Conservation (phyloP, 1,140 invertebrate species). For the Periplaneta americana region DNA sequence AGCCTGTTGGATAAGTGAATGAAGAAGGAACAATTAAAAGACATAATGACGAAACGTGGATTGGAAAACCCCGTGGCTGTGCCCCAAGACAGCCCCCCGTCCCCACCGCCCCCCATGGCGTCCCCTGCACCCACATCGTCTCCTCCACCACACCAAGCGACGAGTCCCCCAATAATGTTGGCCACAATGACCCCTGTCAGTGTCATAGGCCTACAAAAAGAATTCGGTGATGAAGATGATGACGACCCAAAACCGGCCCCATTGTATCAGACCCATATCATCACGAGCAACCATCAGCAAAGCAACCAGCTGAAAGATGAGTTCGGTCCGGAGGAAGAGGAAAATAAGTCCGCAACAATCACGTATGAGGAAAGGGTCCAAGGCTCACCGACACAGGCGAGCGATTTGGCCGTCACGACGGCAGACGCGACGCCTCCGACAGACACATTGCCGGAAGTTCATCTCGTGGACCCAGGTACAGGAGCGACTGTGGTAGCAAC, state of each 20-base stretch:
- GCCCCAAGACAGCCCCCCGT: background rate
- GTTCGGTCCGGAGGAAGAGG: background rate
- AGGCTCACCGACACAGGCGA: background rate
- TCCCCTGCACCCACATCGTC: background rate
- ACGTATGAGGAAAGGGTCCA: background rate
- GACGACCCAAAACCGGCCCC: constrained; percentile 24
- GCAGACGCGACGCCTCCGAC: background rate
- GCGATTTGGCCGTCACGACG: background rate
- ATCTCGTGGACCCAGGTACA: background rate
- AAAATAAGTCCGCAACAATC: background rate
- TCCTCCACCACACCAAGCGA: constrained; percentile 29
- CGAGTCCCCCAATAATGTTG: constrained; percentile 60
- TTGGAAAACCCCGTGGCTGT: background rate
- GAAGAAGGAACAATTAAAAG: background rate
- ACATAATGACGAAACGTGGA: constrained; percentile 3
- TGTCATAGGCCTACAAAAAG: constrained; percentile 56
- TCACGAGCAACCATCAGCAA: background rate
- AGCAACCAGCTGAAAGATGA: background rate
- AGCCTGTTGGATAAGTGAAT: too few relatives aligned
- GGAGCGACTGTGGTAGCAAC: background rate
- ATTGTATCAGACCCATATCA: background rate
- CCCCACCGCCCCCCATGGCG: constrained; percentile 4
- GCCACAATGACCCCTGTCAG: constrained; percentile 71
- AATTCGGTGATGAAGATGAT: constrained; percentile 37
- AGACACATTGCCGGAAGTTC: background rate